Evolutionary conservation across 2,888 invertebrate genomes (phyloP), one percentile per base, ranked within the genome.

Genomic region (Galerucella calmariensis): DNA sequence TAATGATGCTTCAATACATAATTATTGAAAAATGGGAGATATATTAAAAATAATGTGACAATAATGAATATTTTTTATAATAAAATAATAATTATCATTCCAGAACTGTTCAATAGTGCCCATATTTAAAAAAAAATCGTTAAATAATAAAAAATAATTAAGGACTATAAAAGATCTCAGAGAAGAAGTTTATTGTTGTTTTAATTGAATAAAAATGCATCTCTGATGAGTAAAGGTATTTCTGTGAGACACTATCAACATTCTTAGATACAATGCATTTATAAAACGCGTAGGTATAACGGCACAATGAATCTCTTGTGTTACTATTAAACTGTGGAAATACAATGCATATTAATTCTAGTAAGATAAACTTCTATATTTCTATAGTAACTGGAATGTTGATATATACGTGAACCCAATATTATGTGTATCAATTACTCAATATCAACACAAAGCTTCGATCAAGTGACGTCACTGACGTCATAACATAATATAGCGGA

Each of bases 371-470:
- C 14, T 61, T 16, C 20, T 4, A 24, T 20, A 24, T 51, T 51
- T 51, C 16, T 20, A 56, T 56, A 61, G 61, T 35, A 35, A 35
- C 6, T 12, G 35, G 35, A 61, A 35, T 35, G 14, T n/a, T 27
- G 61, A 61, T 27, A 61, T 16, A 62, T 44, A 61, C 35, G 35
- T 61, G n/a, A 35, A 61, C 12, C 6, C n/a, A 61, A 35, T 35
- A 59, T 27, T 59, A 20, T 56, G 27, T 61, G 35, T 61, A 61
- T 14, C 66, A 71, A 71, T 72, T 72, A 59, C 66, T 72, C 66
- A 72, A 79, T 82, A 82, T 83, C 81, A 84, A 83, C 82, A 83
- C 81, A 82, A 83, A 82, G 82, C 82, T 84, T 84, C 84, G 84
- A 85, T 82, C 81, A 80, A 75, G 78, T 85, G 84, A 85, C 84